Percentiles rank a stretch among this genome's conserved stretches.
Conservation (phyloP, 2,888 invertebrate genomes). For the Thyatira batis region DNA sequence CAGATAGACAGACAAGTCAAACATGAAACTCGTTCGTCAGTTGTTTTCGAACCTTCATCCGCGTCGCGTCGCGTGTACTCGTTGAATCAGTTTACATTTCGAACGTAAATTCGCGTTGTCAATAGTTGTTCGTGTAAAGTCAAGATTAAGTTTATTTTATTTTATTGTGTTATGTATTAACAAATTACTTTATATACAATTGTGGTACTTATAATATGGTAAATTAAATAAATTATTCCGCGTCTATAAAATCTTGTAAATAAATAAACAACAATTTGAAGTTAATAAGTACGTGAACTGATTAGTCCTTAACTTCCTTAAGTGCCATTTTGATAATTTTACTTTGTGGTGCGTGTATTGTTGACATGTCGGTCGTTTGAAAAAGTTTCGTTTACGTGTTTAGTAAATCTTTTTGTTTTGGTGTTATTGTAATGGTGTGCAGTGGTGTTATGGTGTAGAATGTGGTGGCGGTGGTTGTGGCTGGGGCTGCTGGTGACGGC, state of each 20-base stretch:
- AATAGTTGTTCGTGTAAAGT: slow-evolving; percentile 5
- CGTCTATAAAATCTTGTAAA: background rate
- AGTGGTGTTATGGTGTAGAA: slow-evolving; percentile 60
- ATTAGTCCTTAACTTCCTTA: background rate
- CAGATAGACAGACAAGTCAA: background rate
- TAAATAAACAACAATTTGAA: too few relatives aligned
- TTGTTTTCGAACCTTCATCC: slow-evolving; percentile 27
- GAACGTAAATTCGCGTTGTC: slow-evolving; percentile 31
- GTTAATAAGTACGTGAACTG: background rate
- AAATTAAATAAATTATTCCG: too few relatives aligned
- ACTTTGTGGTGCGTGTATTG: background rate
- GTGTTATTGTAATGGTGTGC: slow-evolving; percentile 29
- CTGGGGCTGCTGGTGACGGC: slow-evolving; percentile 54
- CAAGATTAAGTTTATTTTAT: background rate
- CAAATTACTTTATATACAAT: too few relatives aligned
- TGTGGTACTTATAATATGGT: background rate
- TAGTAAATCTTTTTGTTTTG: background rate
- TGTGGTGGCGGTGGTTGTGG: slow-evolving; percentile 52
- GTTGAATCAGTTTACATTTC: slow-evolving; percentile 12
- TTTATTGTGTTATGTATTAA: background rate
- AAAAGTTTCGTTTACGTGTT: background rate
- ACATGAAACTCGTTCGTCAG: slow-evolving; percentile 26
- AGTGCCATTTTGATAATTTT: background rate
- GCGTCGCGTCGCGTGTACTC: slow-evolving; percentile 10
- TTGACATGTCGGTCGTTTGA: background rate